Percentiles rank a stretch among this genome's conserved stretches.
These are phyloP conservation scores for Psilanteris sp. DNA, from an alignment of 1,140 invertebrate genomes.

Conservation along the genomic window DNA sequence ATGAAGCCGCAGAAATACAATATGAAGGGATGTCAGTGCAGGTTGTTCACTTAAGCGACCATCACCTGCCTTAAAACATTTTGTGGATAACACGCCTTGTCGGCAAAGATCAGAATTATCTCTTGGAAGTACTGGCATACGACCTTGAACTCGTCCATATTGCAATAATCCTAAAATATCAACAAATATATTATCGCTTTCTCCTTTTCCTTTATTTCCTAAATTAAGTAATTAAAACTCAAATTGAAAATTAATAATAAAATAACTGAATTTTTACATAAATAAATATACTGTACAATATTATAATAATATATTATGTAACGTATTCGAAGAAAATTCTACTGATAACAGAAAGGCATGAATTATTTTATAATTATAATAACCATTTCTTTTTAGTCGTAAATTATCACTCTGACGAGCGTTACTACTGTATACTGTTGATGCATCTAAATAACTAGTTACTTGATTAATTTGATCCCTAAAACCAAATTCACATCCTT, in stretches of 20 bases:
- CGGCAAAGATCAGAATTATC: constrained; percentile 82
- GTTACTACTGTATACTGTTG: constrained; percentile 94
- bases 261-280: too few relatives aligned
- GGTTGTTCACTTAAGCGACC: constrained; percentile 91
- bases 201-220: too few relatives aligned
- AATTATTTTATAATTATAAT: too few relatives aligned
- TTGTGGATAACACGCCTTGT: constrained; percentile 84
- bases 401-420: constrained; percentile 87
- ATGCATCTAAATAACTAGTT: constrained; percentile 94
- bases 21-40: constrained; percentile 91
- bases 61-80: constrained; percentile 89
- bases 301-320: too few relatives aligned
- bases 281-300: too few relatives aligned
- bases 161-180: constrained; percentile 82
- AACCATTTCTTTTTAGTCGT: constrained; percentile 85
- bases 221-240: too few relatives aligned
- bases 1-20: constrained; percentile 93
- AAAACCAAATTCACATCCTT: constrained; percentile 86
- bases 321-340: too few relatives aligned
- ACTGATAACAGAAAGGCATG: too few relatives aligned
- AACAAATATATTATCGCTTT: too few relatives aligned
- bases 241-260: too few relatives aligned
- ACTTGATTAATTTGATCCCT: constrained; percentile 89
- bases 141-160: constrained; percentile 84
- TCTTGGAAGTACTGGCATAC: constrained; percentile 80